A percentile compares a stretch with the other conserved stretches of the same genome.
Evolutionary conservation across 2,113 vertebrate genomes (phyloP).

Genomic region (Acinonyx jubatus): DNA sequence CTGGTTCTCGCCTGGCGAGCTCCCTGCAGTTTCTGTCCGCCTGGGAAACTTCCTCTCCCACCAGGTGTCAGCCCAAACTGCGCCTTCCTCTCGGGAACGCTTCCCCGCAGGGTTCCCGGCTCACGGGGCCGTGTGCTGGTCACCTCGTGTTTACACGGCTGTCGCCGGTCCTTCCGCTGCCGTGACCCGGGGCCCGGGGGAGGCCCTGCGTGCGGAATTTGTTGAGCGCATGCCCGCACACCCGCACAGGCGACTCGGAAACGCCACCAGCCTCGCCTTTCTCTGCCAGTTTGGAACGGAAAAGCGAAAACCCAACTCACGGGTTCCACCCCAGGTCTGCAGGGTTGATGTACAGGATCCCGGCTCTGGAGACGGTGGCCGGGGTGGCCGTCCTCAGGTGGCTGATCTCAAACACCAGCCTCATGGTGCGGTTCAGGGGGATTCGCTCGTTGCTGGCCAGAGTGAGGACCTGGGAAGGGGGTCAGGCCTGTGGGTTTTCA

Average conservation of each 20-base stretch:
- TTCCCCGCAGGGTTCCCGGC: fast-evolving
- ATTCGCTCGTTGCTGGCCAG: constrained; percentile 89
- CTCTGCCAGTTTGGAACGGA: not conserved
- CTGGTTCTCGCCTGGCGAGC: fast-evolving
- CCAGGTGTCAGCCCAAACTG: not conserved
- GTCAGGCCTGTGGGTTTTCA: not conserved
- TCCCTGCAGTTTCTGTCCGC: not conserved
- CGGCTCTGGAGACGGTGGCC: constrained; percentile 87
- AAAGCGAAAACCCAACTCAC: constrained; percentile 73
- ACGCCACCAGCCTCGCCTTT: fast-evolving
- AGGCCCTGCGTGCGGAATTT: fast-evolving
- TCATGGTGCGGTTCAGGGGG: constrained; percentile 88
- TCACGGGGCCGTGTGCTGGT: fast-evolving
- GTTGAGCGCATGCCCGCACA: fast-evolving
- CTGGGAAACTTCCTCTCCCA: not conserved
- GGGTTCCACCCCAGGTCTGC: constrained; percentile 88
- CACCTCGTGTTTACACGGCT: fast-evolving
- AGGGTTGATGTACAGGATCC: constrained; percentile 89
- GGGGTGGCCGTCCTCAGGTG: constrained; percentile 87
- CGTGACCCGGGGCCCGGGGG: not conserved
- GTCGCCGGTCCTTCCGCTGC: fast-evolving
- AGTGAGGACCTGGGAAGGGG: constrained; percentile 85
- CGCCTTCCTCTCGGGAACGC: not conserved
- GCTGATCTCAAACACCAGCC: constrained; percentile 89
- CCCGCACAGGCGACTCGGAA: fast-evolving